Conservation (phyloP, 1,140 invertebrate species). For the Tribolium madens region DNA sequence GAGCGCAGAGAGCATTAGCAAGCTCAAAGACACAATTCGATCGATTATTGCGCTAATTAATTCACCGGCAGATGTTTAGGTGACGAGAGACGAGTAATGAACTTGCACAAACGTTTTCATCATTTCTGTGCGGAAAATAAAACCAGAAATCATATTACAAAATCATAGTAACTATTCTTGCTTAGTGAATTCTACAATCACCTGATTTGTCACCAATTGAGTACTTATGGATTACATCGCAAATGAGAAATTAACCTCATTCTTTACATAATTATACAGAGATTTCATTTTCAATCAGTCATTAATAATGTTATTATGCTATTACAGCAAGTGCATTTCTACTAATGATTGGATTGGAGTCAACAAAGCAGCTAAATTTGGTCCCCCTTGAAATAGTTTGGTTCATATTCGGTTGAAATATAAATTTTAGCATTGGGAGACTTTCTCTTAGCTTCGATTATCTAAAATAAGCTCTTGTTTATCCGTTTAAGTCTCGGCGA, state of each 20-base stretch:
- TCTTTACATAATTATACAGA: background rate
- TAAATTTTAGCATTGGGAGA: too few species aligned
- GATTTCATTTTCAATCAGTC: background rate
- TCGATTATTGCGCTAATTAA: background rate
- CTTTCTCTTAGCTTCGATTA: background rate
- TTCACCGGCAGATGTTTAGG: background rate
- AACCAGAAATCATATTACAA: too few species aligned
- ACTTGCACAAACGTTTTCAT: too few species aligned
- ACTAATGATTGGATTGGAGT: too few species aligned
- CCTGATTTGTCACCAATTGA: background rate
- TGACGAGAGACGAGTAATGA: too few species aligned
- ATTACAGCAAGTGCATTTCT: background rate
- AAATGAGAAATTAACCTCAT: background rate
- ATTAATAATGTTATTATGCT: background rate
- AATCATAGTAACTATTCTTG: too few species aligned
- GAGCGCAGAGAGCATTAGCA: conserved; percentile 30
- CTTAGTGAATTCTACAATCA: background rate
- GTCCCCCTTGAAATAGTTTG: too few species aligned
- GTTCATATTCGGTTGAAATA: too few species aligned
- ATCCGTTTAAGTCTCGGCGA: background rate
- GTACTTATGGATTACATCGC: background rate
- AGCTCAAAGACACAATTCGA: background rate
- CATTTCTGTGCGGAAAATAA: too few species aligned
- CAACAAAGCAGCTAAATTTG: too few species aligned
- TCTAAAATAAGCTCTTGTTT: background rate